Evolutionary conservation across 2,797 vertebrate genomes (phyloP), one percentile per base, ranked within the genome.

Genomic region (Eleutherodactylus coqui): DNA sequence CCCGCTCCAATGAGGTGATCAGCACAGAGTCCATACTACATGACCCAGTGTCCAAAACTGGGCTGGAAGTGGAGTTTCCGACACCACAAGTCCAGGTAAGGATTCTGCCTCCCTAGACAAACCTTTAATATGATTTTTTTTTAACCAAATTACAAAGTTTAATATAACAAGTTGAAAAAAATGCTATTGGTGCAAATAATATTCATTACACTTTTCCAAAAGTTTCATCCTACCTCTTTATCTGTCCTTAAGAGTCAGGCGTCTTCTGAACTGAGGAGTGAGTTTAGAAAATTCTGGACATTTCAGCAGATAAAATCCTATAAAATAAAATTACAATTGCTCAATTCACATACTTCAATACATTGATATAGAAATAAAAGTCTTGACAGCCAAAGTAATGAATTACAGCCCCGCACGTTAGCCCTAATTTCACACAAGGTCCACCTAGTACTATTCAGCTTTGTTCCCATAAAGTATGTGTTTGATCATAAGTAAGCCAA

Each of bases 221-320:
- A 29, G 8, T 82, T 36, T n/a, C 7, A 55, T 19, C 55, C 0
- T 77, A 86, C 85, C 85, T 43, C 11, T 14, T 55, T 82, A n/a
- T 34, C 2, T 36, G 7, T 36, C 67, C 49, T 73, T 79, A 80
- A 11, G n/a, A 51, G 73, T 32, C 7, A 53, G 19, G 34, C 17
- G 55, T 62, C 79, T 78, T 80, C 55, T 80, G 69, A 32, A 80
- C 24, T 34, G 60, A 16, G 3, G 13, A 62, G 47, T 34, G 10
- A 53, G 32, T 13, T 7, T 3, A n/a, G 41, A 8, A 80, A 34
- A 70, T 10, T 36, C 0, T 27, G 49, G 32, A 72, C 53, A 87
- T 84, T 84, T 75, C 82, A 80, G 79, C 55, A 75, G 16, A 75
- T 53, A 67, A 24, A 79, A 87, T 87, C 86, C 82, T 84, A 80